Base-by-base conservation (phyloP, 2,888 invertebrate genomes). In the Petrophora chlorosata region DNA sequence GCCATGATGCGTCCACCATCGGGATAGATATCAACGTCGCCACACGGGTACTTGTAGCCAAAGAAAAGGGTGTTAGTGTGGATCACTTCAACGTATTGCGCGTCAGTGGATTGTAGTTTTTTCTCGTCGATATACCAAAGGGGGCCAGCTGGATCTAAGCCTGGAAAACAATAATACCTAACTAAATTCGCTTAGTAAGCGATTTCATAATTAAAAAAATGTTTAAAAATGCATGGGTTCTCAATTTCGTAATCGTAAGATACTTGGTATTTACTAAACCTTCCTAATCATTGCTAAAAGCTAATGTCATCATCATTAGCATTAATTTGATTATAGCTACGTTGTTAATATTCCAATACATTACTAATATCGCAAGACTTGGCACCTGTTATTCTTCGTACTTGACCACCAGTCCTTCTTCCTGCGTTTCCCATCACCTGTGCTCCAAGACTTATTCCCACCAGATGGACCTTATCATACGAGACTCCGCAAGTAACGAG, bases 381-480 rank as follows among this genome's bases (percentile, higher is more conserved):
- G n/a, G 43, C 67, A 88, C 88, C 82, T 56, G 89, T 87, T 1
- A 88, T 66, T 47, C 85, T 82, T 43, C 49, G 70, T 4, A 83
- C 70, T 13, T 52, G 60, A 2, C 76, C 71, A 3, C 62, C 54
- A 1, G 77, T 71, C 34, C 68, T 70, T 44, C 82, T 73, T 0
- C 85, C 84, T 23, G 85, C 83, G 14, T 67, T 76, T 1, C 85
- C 89, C 17, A 83, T 79, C 10, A 89, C 55, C 58, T 90, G 89
- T 0, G 79, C 88, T 1, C 90, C 90, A 23, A 90, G 76, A 60
- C 89, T 89, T 66, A 85, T 87, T 0, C 90, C 89, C 3, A 90
- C 75, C 3, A 90, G 58, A 42, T 90, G 90, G 10, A 82, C 61
- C 22, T 40, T 79, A 4, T 77, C 65, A 26, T 73, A 81, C 0